Percentiles rank a stretch among this genome's conserved stretches.
phyloP scores from a whole-genome alignment of 2,888 invertebrate species.

The Caenorhabditis angaria region DNA sequence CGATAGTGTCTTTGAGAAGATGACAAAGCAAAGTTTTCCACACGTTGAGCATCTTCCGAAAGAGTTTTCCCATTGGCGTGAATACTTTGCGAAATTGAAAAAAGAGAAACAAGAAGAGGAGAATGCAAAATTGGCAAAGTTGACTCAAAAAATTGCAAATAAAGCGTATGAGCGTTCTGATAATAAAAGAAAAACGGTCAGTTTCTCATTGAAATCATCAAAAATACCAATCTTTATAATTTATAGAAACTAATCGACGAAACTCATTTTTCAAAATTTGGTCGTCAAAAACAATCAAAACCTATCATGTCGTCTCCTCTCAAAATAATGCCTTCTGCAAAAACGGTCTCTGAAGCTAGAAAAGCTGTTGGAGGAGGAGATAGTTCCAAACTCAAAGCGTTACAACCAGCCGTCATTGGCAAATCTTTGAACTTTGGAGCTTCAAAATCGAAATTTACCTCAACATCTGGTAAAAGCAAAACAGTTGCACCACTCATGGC shows the following conservation, averaged over 20 bases:
- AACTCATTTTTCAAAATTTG: not conserved
- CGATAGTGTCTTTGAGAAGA: not conserved
- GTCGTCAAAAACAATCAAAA: not conserved
- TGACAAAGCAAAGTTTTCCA: not conserved
- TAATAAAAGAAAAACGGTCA: not conserved
- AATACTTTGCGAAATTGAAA: not conserved
- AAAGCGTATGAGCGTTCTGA: not conserved
- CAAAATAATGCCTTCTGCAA: conserved; percentile 4
- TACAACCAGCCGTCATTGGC: no score
- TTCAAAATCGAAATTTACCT: no score
- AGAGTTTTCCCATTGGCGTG: not conserved
- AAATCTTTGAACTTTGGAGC: no score
- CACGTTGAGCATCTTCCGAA: not conserved
- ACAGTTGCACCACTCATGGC: no score
- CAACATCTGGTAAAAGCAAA: no score
- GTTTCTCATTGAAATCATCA: not conserved
- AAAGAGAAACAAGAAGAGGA: not conserved
- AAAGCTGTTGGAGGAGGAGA: conserved; percentile 9
- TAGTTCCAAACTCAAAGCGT: no score
- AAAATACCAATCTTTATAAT: not conserved
- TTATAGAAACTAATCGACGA: conserved; percentile 3
- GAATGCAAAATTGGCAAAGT: not conserved
- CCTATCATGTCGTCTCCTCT: not conserved
- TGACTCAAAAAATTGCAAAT: not conserved
- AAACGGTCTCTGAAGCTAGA: not conserved